phyloP scores from a whole-genome alignment of 2,113 vertebrate species.

The Bolborhynchus lineola region DNA sequence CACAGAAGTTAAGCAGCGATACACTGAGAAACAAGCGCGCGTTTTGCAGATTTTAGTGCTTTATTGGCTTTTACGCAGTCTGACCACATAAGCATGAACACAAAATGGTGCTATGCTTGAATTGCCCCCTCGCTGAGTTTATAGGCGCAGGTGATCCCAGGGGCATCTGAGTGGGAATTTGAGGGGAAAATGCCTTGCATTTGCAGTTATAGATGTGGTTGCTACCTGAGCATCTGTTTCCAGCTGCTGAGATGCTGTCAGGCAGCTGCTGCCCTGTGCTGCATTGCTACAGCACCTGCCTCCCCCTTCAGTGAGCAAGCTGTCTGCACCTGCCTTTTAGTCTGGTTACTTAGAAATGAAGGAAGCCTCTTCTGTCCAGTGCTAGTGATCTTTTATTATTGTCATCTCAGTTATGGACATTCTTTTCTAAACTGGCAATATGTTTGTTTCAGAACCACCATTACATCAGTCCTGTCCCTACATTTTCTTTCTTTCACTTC shows the following conservation, averaged over 20 bases:
- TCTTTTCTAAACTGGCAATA: neutral
- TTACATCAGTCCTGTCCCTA: neutral
- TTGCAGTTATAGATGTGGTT: neutral
- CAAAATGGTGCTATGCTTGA: neutral
- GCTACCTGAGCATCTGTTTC: neutral
- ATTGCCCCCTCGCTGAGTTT: neutral
- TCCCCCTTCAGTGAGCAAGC: neutral
- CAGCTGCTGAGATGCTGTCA: neutral
- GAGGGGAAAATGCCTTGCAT: neutral
- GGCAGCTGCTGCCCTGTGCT: neutral
- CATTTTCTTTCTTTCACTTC: neutral
- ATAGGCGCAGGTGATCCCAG: neutral
- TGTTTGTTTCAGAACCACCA: neutral
- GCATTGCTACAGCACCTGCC: neutral
- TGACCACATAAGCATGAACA: neutral
- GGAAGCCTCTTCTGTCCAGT: neutral
- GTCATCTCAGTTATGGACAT: neutral
- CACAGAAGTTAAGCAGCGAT: neutral
- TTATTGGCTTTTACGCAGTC: neutral
- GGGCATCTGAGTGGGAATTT: neutral
- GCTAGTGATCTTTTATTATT: neutral
- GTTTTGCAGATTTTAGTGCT: neutral
- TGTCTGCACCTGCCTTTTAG: neutral
- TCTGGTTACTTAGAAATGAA: neutral
- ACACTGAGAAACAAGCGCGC: neutral